These are phyloP conservation scores for Rhopalosiphum maidis DNA, from an alignment of 1,140 invertebrate species.

Conservation along the genomic window DNA sequence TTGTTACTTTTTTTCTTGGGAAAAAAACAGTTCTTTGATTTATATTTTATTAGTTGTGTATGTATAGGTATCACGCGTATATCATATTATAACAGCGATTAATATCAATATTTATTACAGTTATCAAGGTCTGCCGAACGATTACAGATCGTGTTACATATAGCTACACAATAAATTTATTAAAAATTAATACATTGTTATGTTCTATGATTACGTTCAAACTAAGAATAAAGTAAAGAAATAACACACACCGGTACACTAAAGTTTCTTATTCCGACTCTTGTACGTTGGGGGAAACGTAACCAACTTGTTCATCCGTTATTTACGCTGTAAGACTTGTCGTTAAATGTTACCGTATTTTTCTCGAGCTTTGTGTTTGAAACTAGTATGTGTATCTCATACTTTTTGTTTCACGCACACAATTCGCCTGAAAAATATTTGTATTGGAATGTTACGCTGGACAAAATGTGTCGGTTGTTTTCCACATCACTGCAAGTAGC, in stretches of 20 bases:
- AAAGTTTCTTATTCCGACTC: not conserved
- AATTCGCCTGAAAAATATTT: not conserved
- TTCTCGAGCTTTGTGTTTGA: not conserved
- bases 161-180: not conserved
- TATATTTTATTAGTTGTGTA: not conserved
- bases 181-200: not conserved
- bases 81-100: not conserved
- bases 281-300: not conserved
- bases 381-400: not conserved
- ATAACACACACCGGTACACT: not conserved
- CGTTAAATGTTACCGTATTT: not conserved
- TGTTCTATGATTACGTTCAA: not conserved
- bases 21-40: not conserved
- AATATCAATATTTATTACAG: conserved; percentile 1
- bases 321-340: not conserved
- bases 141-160: not conserved
- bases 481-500: not conserved
- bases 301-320: not conserved
- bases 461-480: not conserved
- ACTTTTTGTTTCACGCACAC: not conserved
- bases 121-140: not conserved
- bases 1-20: not conserved
- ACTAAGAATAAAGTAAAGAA: not conserved
- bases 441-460: not conserved
- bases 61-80: not conserved